Evolutionary conservation across 2,888 invertebrate species (phyloP), one percentile per base, ranked within the genome.

Genomic region (Limnephilus lunatus): DNA sequence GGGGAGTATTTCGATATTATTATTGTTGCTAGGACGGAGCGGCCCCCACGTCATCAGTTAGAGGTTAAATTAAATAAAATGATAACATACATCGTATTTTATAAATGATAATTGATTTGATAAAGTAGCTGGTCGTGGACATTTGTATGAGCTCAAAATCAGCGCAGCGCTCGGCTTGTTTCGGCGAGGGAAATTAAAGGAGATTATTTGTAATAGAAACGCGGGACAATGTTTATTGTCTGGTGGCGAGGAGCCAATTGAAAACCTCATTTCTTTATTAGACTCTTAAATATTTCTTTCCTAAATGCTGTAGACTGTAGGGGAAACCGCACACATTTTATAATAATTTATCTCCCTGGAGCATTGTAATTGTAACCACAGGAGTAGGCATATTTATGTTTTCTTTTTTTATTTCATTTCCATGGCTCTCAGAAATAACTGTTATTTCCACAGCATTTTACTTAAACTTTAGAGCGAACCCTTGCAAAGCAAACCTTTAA

Each of bases 211-310:
- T 87, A 87, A 87, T 53, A 53, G 87, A 53, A 87, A 31, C 87
- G 87, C 53, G 85, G 35, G 68, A 87, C 87, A 30, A 48, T 32
- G 87, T 53, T 87, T 87, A 87, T 85, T 87, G 87, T 87, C 53
- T 53, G 31, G 53, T 87, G 87, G 87, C 87, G 31, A 53, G n/a
- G 53, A 87, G 87, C 87, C 87, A 87, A 87, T 85, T 85, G 85
- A 44, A 85, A 35, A 85, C 5, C n/a, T 85, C n/a, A 85, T 85
- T 39, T 85, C 85, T 85, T 85, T 85, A 39, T 85, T 25, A 85
- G n/a, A 39, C n/a, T 44, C 39, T n/a, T 39, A 35, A 83, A 83
- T 31, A 83, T 35, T 68, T 68, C 53, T 68, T 68, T 68, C 53
- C 53, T 68, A 68, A 68, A 68, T 25, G 53, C 19, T 68, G 25